Evolutionary conservation across 1,140 invertebrate species (phyloP).

Genomic region (Frieseomelitta varia): DNA sequence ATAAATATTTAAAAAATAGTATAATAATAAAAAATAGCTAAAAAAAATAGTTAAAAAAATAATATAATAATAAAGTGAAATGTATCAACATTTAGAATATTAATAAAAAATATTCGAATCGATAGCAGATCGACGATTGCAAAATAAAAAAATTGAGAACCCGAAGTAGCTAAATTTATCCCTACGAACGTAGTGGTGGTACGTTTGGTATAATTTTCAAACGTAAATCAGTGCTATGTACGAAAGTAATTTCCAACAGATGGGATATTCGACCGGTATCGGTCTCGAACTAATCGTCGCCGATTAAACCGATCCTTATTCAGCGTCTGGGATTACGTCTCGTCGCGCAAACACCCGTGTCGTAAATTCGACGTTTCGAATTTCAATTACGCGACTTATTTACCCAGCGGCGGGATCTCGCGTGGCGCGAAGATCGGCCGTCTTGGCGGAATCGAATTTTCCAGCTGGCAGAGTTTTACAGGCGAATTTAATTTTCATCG

Average conservation of each 20-base stretch:
- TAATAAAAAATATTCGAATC: background rate
- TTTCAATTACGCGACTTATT: slow-evolving; percentile 64
- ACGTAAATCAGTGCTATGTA: background rate
- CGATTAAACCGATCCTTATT: slow-evolving; percentile 1
- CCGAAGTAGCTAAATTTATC: background rate
- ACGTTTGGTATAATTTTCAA: background rate
- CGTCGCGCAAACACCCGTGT: slow-evolving; percentile 16
- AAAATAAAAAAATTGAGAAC: background rate
- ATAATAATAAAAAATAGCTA: no score
- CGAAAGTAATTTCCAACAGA: background rate
- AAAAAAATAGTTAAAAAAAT: no score
- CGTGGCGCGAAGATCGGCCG: background rate
- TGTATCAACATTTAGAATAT: no score
- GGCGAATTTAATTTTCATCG: slow-evolving; percentile 58
- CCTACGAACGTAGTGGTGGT: background rate
- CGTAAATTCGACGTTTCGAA: slow-evolving; percentile 41
- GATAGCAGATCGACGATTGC: background rate
- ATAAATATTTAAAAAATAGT: no score
- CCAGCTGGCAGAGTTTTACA: slow-evolving; percentile 8
- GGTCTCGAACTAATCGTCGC: background rate
- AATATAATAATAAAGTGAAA: no score
- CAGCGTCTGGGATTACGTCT: background rate
- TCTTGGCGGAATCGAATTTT: slow-evolving; percentile 8
- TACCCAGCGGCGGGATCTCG: background rate
- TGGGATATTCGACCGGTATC: background rate